Evolutionary conservation across 2,888 invertebrate species (phyloP).

Genomic region (Drosophila mulleri): DNA sequence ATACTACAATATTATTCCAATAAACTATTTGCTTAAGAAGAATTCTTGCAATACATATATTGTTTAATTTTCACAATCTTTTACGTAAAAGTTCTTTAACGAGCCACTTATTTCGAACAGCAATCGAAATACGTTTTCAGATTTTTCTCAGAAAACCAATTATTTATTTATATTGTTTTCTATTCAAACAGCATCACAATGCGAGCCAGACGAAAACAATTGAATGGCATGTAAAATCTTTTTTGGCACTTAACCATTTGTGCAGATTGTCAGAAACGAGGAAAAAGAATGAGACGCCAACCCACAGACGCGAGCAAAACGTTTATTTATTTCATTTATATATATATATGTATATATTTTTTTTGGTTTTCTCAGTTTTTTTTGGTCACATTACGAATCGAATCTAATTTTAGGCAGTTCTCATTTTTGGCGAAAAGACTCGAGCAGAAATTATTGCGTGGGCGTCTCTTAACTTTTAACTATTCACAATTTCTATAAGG

Average conservation of each 20-base stretch:
- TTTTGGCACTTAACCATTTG: conserved; percentile 19
- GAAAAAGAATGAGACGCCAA: conserved; percentile 21
- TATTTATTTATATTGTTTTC: conserved; percentile 7
- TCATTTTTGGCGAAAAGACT: conserved; percentile 33
- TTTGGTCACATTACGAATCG: conserved; percentile 71
- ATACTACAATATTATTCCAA: background rate
- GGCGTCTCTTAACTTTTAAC: conserved; percentile 20
- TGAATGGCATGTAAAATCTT: conserved; percentile 18
- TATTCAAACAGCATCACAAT: conserved; percentile 24
- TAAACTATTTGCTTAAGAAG: background rate
- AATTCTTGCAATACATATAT: background rate
- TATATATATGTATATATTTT: background rate
- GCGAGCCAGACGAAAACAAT: conserved; percentile 16
- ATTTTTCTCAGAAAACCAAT: conserved; percentile 24
- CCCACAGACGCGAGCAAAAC: conserved; percentile 14
- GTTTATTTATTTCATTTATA: conserved; percentile 17
- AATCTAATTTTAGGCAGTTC: conserved; percentile 73
- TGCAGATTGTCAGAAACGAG: conserved; percentile 32
- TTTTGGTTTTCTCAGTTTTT: background rate
- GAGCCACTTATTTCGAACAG: conserved; percentile 28
- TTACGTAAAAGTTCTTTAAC: background rate
- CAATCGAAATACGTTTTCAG: conserved; percentile 19
- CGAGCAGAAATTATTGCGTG: conserved; percentile 40
- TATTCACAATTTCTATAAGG: conserved; percentile 30
- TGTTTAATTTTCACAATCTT: background rate